A percentile compares a stretch with the other conserved stretches of the same genome.
phyloP scores from a whole-genome alignment of 1,140 invertebrate genomes.

The Tetranychus urticae region DNA sequence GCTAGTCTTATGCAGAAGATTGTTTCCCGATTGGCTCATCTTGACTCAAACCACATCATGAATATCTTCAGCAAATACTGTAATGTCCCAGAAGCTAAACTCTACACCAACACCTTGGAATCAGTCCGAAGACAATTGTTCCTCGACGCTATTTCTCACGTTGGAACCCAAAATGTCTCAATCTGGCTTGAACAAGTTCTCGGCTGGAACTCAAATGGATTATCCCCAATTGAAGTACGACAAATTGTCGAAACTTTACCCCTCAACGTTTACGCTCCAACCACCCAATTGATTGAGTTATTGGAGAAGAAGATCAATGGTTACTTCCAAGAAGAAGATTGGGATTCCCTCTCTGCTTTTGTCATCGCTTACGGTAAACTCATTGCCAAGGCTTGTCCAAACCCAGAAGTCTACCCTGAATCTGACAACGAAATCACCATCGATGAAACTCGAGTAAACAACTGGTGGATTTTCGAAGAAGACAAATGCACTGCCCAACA shows the following conservation, averaged over 20 bases:
- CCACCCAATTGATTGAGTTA: neutral
- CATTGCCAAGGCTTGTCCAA: neutral
- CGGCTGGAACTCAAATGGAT: neutral
- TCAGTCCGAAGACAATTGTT: neutral
- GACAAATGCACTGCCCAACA: no score
- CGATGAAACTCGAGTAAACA: neutral
- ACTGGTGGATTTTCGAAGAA: no score
- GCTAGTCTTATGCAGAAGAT: neutral
- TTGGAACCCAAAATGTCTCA: slow-evolving; percentile 1
- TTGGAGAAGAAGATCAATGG: neutral
- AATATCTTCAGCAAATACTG: neutral
- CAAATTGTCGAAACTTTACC: slow-evolving; percentile 6
- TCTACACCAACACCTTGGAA: no score
- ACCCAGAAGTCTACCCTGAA: neutral
- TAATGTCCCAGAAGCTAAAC: neutral
- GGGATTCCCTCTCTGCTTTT: neutral
- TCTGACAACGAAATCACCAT: neutral
- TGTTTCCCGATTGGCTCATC: neutral
- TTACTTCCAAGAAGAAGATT: neutral
- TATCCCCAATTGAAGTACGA: neutral
- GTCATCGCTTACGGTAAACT: neutral
- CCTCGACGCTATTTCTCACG: slow-evolving; percentile 1
- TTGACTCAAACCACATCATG: neutral
- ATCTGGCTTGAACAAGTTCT: slow-evolving; percentile 1
- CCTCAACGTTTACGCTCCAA: neutral